phyloP scores from a whole-genome alignment of 2,113 vertebrate species.

The Megaceryle torquata region DNA sequence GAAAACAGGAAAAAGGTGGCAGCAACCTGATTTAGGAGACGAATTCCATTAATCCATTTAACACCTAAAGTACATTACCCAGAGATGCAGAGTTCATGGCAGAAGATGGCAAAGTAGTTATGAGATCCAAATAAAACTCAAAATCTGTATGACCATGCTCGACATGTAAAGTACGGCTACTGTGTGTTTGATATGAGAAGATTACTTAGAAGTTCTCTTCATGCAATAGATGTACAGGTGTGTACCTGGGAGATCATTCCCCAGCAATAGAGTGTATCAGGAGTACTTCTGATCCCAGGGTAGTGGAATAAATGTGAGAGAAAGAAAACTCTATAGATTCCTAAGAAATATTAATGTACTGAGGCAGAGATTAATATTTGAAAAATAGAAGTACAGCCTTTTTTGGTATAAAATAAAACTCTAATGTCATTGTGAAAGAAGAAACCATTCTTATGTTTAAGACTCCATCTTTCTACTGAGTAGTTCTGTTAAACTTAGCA shows the following conservation, averaged over 20 bases:
- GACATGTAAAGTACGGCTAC: background rate
- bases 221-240: background rate
- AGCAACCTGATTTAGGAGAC: background rate
- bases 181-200: background rate
- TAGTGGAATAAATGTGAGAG: background rate
- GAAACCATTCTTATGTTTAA: background rate
- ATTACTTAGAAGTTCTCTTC: background rate
- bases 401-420: background rate
- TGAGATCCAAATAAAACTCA: background rate
- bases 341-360: background rate
- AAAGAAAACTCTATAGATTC: background rate
- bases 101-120: background rate
- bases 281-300: background rate
- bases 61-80: background rate
- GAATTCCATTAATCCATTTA: background rate
- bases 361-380: background rate
- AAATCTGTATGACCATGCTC: background rate
- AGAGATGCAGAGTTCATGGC: background rate
- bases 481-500: background rate
- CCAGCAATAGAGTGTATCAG: background rate
- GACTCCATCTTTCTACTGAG: background rate
- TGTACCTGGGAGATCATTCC: background rate
- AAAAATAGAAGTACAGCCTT: background rate
- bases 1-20: background rate
- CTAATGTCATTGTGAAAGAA: background rate